A percentile compares a stretch with the other conserved stretches of the same genome.
Conservation (phyloP, 2,888 invertebrate genomes). For the Heliconius hortense region DNA sequence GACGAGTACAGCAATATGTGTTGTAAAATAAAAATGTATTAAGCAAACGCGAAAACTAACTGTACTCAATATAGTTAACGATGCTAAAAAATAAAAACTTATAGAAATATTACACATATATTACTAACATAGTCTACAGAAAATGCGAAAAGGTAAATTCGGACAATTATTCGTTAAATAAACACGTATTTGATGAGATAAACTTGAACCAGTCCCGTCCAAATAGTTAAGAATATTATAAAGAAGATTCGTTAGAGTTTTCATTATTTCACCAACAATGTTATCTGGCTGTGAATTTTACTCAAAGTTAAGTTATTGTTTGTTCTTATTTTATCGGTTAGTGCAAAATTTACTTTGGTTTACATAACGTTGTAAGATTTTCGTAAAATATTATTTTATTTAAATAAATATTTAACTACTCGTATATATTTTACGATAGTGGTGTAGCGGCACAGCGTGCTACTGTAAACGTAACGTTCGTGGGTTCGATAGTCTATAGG, state of each 20-base stretch:
- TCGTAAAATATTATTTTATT: neutral
- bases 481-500: too few species aligned
- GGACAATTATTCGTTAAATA: slow-evolving; percentile 48
- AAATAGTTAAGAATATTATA: slow-evolving; percentile 30
- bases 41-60: too few species aligned
- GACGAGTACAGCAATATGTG: too few species aligned
- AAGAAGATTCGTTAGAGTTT: slow-evolving; percentile 7
- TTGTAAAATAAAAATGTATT: too few species aligned
- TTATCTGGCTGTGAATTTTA: slow-evolving; percentile 16
- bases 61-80: too few species aligned
- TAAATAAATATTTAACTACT: too few species aligned
- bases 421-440: too few species aligned
- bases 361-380: neutral
- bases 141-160: slow-evolving; percentile 43
- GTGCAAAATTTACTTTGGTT: neutral
- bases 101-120: too few species aligned
- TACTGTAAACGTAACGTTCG: too few species aligned
- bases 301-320: slow-evolving; percentile 11
- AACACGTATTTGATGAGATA: slow-evolving; percentile 45
- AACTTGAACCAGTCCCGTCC: slow-evolving; percentile 36
- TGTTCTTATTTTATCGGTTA: slow-evolving; percentile 13
- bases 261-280: slow-evolving; percentile 16
- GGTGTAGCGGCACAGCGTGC: too few species aligned
- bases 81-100: too few species aligned
- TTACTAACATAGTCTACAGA: neutral